Percentiles rank a stretch among this genome's conserved stretches.
phyloP scores from a whole-genome alignment of 2,797 vertebrate genomes.

The Crenichthys baileyi region DNA sequence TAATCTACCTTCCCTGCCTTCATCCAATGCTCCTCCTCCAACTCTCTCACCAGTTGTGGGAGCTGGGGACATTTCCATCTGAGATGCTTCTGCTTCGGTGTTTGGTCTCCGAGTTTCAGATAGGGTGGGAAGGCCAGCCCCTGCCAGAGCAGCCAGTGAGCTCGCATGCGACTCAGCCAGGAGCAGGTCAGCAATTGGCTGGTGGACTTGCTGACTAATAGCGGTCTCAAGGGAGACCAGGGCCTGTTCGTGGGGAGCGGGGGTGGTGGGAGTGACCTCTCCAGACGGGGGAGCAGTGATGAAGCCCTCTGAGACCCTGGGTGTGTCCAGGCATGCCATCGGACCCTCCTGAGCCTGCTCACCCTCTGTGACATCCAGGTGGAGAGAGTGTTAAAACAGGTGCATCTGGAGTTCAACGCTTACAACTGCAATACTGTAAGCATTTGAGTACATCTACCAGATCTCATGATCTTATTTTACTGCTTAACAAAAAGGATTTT shows the following conservation, averaged over 20 bases:
- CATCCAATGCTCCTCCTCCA: conserved; percentile 81
- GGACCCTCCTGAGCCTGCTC: conserved; percentile 80
- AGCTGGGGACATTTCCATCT: conserved; percentile 96
- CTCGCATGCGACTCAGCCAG: conserved; percentile 83
- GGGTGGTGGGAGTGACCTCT: conserved; percentile 87
- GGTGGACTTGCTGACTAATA: conserved; percentile 87
- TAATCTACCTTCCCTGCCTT: conserved; percentile 85
- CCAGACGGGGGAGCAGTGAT: conserved; percentile 88
- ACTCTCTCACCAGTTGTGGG: conserved; percentile 91
- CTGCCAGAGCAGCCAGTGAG: conserved; percentile 78
- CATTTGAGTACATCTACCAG: neutral
- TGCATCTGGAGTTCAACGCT: neutral
- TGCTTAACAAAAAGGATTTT: neutral
- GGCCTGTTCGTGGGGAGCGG: conserved; percentile 84
- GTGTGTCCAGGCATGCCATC: conserved; percentile 80
- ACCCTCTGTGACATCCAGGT: conserved; percentile 73
- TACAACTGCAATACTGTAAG: neutral
- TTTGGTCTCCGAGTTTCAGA: conserved; percentile 83
- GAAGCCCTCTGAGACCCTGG: conserved; percentile 87
- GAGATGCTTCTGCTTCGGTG: conserved; percentile 89
- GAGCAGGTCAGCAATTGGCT: conserved; percentile 84
- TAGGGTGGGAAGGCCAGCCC: conserved; percentile 83
- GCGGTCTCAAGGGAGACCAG: conserved; percentile 88
- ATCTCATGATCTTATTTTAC: neutral
- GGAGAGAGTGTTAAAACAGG: conserved; percentile 15